Conservation (phyloP, 2,888 invertebrate species). For the Caenorhabditis angaria region DNA sequence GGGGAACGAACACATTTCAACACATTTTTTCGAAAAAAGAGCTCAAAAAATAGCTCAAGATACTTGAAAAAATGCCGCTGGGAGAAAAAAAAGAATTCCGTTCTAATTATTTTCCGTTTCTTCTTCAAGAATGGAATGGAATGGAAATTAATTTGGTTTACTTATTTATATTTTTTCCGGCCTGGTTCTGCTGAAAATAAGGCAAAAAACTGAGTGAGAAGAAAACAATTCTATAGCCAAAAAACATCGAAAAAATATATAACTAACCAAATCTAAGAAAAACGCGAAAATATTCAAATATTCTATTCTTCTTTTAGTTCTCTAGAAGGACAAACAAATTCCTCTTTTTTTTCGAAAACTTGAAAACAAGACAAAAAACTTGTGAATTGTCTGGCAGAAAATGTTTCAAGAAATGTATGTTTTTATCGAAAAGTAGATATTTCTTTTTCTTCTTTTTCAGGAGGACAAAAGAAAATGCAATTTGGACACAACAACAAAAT, state of each 20-base stretch:
- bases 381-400: not conserved
- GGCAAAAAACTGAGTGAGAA: too few species aligned
- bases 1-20: not conserved
- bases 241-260: too few species aligned
- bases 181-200: too few species aligned
- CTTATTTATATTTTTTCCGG: too few species aligned
- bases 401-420: not conserved
- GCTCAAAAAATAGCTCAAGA: not conserved
- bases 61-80: not conserved
- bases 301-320: not conserved
- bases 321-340: not conserved
- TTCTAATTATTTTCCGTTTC: not conserved
- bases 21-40: not conserved
- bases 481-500: not conserved
- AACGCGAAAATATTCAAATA: not conserved
- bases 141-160: not conserved
- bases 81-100: not conserved
- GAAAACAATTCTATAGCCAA: conserved; percentile 3
- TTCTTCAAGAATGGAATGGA: too few species aligned
- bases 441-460: not conserved
- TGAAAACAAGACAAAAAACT: not conserved
- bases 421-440: not conserved
- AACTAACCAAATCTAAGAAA: too few species aligned
- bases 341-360: too few species aligned
- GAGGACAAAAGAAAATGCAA: conserved; percentile 10